phyloP scores from a whole-genome alignment of 53 echinoderm and acorn worm species.

The Arbacia lixula region DNA sequence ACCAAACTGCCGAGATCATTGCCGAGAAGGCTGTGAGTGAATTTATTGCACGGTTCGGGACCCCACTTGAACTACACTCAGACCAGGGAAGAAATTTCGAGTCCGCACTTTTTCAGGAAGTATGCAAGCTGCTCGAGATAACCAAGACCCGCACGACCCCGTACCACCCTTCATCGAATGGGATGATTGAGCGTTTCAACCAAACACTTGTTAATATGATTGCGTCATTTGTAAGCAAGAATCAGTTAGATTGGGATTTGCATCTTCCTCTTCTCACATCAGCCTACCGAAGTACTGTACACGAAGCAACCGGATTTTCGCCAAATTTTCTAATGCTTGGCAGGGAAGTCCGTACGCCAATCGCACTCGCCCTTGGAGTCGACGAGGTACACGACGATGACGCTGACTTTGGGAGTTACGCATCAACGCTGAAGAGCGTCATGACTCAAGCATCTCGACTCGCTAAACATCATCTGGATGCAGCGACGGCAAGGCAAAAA shows the following conservation, averaged over 20 bases:
- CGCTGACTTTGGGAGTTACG: constrained; percentile 29
- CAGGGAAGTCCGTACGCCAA: constrained; percentile 60
- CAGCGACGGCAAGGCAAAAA: constrained; percentile 29
- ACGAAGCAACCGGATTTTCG: constrained; percentile 61
- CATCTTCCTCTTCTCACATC: constrained; percentile 69
- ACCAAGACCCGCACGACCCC: constrained; percentile 64
- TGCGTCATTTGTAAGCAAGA: constrained; percentile 51
- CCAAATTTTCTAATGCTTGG: constrained; percentile 76
- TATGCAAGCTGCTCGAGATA: constrained; percentile 71
- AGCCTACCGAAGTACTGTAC: constrained; percentile 66
- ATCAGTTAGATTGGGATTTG: constrained; percentile 59
- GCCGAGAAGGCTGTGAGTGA: constrained; percentile 58
- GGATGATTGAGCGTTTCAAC: constrained; percentile 73
- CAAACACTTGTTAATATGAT: constrained; percentile 62
- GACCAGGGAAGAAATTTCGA: constrained; percentile 78
- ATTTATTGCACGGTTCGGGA: constrained; percentile 66
- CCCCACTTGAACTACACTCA: constrained; percentile 63
- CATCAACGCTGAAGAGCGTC: background rate
- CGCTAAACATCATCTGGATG: constrained; percentile 52
- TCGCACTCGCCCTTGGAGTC: constrained; percentile 7
- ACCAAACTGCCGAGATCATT: constrained; percentile 64
- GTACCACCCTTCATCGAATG: constrained; percentile 74
- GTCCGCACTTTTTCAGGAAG: constrained; percentile 52
- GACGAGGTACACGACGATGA: background rate
- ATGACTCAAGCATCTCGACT: constrained; percentile 28